Conservation (phyloP, 2,888 invertebrate species). For the Meteorus colon region DNA sequence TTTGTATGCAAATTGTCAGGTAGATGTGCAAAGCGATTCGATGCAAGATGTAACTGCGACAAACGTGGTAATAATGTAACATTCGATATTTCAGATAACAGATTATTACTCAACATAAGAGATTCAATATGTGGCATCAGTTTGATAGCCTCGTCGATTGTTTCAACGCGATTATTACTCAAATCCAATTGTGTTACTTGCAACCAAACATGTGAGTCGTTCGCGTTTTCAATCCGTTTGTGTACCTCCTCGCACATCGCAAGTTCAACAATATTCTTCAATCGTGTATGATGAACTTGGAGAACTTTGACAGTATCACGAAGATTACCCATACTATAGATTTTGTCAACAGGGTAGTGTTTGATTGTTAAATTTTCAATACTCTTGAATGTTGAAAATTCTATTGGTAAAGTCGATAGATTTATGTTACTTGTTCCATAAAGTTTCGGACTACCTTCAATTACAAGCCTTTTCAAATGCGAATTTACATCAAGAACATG, state of each 20-base stretch:
- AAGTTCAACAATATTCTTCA: slow-evolving; percentile 84
- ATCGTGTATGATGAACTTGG: slow-evolving; percentile 80
- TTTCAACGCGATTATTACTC: slow-evolving; percentile 84
- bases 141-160: slow-evolving; percentile 87
- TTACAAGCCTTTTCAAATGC: slow-evolving; percentile 81
- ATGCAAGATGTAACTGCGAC: slow-evolving; percentile 82
- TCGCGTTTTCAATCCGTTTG: slow-evolving; percentile 76
- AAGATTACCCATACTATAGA: slow-evolving; percentile 77
- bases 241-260: slow-evolving; percentile 90
- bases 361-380: slow-evolving; percentile 82
- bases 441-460: slow-evolving; percentile 80
- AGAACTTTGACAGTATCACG: slow-evolving; percentile 80
- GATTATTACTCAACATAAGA: slow-evolving; percentile 86
- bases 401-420: slow-evolving; percentile 86
- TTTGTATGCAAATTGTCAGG: slow-evolving; percentile 88
- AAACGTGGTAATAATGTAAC: slow-evolving; percentile 86
- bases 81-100: slow-evolving; percentile 82
- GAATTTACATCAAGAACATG: slow-evolving; percentile 92
- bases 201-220: slow-evolving; percentile 80
- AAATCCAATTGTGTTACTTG: slow-evolving; percentile 83
- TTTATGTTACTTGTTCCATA: slow-evolving; percentile 90
- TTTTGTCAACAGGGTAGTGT: slow-evolving; percentile 81
- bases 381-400: slow-evolving; percentile 88
- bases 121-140: slow-evolving; percentile 83
- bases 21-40: slow-evolving; percentile 83